A percentile compares a stretch with the other conserved stretches of the same genome.
These are phyloP conservation scores for Steatocranus sp. DNA, from an alignment of 2,797 vertebrate species.

Conservation along the genomic window DNA sequence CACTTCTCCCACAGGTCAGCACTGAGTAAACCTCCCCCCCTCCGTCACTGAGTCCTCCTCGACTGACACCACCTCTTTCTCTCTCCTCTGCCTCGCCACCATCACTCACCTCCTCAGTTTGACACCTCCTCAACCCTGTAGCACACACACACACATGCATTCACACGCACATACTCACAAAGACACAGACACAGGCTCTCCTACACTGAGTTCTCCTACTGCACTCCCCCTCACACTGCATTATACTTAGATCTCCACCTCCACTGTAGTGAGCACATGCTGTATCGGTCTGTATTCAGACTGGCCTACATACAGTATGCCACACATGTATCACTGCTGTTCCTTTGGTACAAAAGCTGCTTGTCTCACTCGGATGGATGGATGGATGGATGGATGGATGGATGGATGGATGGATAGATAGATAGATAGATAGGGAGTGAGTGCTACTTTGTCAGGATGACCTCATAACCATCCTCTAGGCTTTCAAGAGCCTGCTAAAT, in stretches of 20 bases:
- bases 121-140: constrained; percentile 59
- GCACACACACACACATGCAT: background rate
- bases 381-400: background rate
- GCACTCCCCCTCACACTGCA: constrained; percentile 69
- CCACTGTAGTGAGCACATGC: constrained; percentile 66
- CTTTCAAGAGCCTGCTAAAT: constrained; percentile 46
- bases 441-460: constrained; percentile 58
- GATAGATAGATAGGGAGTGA: background rate
- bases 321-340: constrained; percentile 38
- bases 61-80: constrained; percentile 40
- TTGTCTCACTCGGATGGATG: background rate
- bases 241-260: constrained; percentile 76
- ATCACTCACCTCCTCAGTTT: constrained; percentile 62
- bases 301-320: constrained; percentile 61
- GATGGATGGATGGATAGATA: background rate
- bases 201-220: constrained; percentile 64
- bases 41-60: constrained; percentile 57
- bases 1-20: constrained; percentile 43
- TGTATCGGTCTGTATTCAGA: constrained; percentile 63
- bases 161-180: constrained; percentile 4
- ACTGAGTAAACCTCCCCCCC: constrained; percentile 36
- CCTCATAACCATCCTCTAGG: constrained; percentile 53
- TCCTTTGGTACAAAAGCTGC: constrained; percentile 36
- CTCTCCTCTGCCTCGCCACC: constrained; percentile 48
- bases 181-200: constrained; percentile 40